Evolutionary conservation across 2,888 invertebrate species (phyloP), one percentile per base, ranked within the genome.

Genomic region (Dimorphilus gyrociliatus): DNA sequence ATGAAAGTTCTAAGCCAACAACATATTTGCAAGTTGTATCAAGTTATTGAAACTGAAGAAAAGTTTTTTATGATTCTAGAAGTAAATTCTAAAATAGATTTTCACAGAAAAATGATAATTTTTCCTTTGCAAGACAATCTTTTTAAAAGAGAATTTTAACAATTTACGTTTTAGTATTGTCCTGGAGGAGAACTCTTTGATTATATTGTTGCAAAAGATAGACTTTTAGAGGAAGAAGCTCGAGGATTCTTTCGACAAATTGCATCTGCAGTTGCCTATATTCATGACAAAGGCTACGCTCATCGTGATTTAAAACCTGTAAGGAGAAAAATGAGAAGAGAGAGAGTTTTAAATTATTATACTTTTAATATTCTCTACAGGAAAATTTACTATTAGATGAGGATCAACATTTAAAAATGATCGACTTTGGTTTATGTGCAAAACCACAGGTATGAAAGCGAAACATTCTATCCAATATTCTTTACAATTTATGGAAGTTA

Each of bases 271-370:
- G 75, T 81, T 16, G 75, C 76, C 2, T 81, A 76, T 54, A 69
- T 79, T 38, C 81, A 81, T 51, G 68, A 67, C 39, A 65, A 71
- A 42, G 80, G 80, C 16, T 79, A 74, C 59, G 78, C 77, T 26
- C 81, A 81, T 54, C 63, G 81, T 41, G 81, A 81, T 62, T 65
- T 81, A 23, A 81, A 81, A 60, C 81, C 80, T n/a, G 77, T 77
- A 64, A 63, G 69, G 61, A n/a, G n/a, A n/a, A n/a, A n/a, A n/a
- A n/a, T n/a, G n/a, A n/a, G n/a, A n/a, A n/a, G n/a, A n/a, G n/a
- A n/a, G n/a, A n/a, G n/a, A n/a, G n/a, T n/a, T n/a, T n/a, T n/a
- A n/a, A n/a, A n/a, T n/a, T n/a, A n/a, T n/a, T n/a, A n/a, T n/a
- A n/a, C n/a, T n/a, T n/a, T n/a, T n/a, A n/a, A n/a, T 29, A 30